Evolutionary conservation across 2,113 vertebrate species (phyloP).

Genomic region (Asarcornis scutulata): DNA sequence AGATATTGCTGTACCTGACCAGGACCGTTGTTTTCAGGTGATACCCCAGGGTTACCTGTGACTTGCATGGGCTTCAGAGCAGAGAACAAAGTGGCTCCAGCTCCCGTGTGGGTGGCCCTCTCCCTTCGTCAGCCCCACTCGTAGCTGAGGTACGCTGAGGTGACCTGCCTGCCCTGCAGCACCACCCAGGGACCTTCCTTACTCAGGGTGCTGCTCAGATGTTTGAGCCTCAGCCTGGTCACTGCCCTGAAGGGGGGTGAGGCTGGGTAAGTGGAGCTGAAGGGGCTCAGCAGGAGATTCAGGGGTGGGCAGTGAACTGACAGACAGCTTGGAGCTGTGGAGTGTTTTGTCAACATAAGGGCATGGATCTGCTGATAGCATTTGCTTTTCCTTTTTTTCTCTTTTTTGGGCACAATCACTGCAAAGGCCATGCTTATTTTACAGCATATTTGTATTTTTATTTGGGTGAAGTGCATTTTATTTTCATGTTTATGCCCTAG

Average conservation of each 20-base stretch:
- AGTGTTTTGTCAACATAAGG: background rate
- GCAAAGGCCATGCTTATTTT: background rate
- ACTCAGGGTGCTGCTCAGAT: background rate
- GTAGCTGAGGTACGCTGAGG: background rate
- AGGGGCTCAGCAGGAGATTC: background rate
- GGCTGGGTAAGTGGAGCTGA: background rate
- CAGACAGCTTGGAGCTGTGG: background rate
- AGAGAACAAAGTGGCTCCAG: background rate
- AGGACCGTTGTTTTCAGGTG: background rate
- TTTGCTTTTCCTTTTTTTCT: background rate
- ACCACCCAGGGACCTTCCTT: fast-evolving
- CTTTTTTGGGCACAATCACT: background rate
- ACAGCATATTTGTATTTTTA: background rate
- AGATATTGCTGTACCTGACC: background rate
- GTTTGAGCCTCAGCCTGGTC: background rate
- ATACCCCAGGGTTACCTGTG: background rate
- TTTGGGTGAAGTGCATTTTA: background rate
- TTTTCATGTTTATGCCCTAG: background rate
- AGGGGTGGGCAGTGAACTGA: background rate
- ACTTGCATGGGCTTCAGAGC: background rate
- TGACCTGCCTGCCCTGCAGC: no score
- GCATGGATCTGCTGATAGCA: background rate
- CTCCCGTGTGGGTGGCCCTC: fast-evolving
- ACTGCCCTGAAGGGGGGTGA: background rate
- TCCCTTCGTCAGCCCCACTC: background rate